These are phyloP conservation scores for Caligus rogercresseyi DNA, from an alignment of 1,140 invertebrate genomes.

Conservation along the genomic window DNA sequence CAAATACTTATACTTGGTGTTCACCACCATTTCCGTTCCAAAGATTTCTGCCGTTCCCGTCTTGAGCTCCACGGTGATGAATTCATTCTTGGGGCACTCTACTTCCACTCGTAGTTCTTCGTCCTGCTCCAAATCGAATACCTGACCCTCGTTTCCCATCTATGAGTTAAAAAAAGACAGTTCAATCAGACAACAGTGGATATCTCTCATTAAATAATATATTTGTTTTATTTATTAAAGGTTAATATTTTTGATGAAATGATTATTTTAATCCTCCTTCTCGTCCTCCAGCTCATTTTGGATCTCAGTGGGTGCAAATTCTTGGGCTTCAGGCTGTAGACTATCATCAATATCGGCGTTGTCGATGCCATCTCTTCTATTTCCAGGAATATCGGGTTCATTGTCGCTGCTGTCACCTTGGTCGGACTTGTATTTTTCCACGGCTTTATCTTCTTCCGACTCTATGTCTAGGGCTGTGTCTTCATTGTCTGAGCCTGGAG, in stretches of 20 bases:
- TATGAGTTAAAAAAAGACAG: neutral
- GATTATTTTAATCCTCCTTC: too few species aligned
- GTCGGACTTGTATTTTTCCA: neutral
- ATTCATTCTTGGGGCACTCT: constrained; percentile 68
- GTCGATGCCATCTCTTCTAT: neutral
- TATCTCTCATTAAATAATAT: neutral
- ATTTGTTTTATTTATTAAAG: neutral
- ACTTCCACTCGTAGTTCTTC: constrained; percentile 83
- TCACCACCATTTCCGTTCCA: constrained; percentile 85
- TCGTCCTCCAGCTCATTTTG: neutral
- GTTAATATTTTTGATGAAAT: neutral
- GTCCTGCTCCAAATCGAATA: constrained; percentile 70
- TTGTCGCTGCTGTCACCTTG: neutral
- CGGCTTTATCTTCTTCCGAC: neutral
- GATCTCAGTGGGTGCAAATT: neutral
- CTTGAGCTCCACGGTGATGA: constrained; percentile 53
- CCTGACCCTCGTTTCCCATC: constrained; percentile 33
- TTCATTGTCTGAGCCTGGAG: neutral
- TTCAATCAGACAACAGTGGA: neutral
- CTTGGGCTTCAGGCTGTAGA: neutral
- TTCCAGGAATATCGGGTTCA: neutral
- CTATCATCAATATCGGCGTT: neutral
- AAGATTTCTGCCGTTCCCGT: constrained; percentile 84
- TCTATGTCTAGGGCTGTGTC: neutral
- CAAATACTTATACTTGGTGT: constrained; percentile 75